phyloP scores from a whole-genome alignment of 2,113 vertebrate genomes.

The Miniopterus natalensis region DNA sequence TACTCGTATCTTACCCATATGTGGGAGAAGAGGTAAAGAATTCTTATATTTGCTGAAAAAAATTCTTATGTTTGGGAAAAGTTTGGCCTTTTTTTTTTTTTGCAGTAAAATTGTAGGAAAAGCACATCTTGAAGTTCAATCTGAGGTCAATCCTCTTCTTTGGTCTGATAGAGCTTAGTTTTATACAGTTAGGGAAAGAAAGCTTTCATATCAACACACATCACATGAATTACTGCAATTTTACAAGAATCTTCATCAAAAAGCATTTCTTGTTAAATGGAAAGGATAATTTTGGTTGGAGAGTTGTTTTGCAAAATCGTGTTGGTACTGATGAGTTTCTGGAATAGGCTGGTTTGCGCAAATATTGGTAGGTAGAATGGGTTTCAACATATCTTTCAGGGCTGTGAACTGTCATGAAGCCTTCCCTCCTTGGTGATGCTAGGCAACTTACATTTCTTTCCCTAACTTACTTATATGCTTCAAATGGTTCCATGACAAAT shows the following conservation, averaged over 20 bases:
- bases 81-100: background rate
- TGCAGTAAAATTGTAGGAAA: background rate
- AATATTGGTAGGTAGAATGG: background rate
- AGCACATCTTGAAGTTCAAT: background rate
- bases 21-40: background rate
- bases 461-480: background rate
- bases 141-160: background rate
- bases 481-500: background rate
- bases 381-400: background rate
- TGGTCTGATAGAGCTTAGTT: background rate
- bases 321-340: background rate
- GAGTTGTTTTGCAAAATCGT: background rate
- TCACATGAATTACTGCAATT: background rate
- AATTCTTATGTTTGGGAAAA: background rate
- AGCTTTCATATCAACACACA: background rate
- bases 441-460: background rate
- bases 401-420: background rate
- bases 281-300: background rate
- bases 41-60: slow-evolving; percentile 8
- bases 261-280: background rate
- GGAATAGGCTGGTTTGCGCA: background rate
- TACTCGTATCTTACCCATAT: background rate
- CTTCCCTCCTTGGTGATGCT: background rate
- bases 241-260: background rate
- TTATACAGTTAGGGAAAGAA: background rate